phyloP scores from a whole-genome alignment of 2,113 vertebrate genomes.

The Elachura formosa region DNA sequence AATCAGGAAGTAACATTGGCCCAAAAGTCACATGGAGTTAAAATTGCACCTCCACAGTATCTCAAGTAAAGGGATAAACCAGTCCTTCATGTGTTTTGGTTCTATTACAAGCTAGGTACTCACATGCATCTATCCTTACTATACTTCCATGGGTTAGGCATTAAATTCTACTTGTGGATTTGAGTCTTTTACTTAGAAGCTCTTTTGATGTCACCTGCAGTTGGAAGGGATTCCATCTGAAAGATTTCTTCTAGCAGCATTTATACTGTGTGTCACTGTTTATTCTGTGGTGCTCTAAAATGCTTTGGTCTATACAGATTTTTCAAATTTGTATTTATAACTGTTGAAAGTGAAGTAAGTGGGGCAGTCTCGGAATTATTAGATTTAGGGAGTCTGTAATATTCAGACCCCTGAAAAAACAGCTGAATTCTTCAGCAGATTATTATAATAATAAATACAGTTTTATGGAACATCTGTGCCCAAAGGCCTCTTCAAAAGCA shows the following conservation, averaged over 20 bases:
- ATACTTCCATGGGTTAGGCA: not conserved
- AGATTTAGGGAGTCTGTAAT: slow-evolving; percentile 45
- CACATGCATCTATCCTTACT: not conserved
- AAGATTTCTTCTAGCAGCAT: not conserved
- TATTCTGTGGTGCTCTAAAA: not conserved
- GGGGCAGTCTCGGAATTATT: not conserved
- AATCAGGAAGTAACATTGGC: not conserved
- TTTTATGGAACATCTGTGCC: slow-evolving; percentile 59
- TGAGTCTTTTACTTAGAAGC: not conserved
- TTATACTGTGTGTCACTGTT: not conserved
- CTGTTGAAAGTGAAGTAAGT: not conserved
- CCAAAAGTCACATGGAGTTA: not conserved
- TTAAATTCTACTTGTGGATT: not conserved
- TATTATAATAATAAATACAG: slow-evolving; percentile 58
- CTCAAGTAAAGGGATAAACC: not conserved
- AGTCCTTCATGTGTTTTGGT: not conserved
- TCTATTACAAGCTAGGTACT: not conserved
- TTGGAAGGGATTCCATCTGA: not conserved
- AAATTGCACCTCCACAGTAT: not conserved
- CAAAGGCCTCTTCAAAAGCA: slow-evolving; percentile 49
- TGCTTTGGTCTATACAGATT: not conserved
- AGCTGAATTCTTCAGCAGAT: slow-evolving; percentile 39
- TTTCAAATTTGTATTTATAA: slow-evolving; percentile 19
- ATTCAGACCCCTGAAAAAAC: slow-evolving; percentile 43
- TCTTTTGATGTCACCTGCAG: not conserved